Base-by-base conservation (phyloP, 2,888 invertebrate genomes). In the Lordiphosa andalusiaca region DNA sequence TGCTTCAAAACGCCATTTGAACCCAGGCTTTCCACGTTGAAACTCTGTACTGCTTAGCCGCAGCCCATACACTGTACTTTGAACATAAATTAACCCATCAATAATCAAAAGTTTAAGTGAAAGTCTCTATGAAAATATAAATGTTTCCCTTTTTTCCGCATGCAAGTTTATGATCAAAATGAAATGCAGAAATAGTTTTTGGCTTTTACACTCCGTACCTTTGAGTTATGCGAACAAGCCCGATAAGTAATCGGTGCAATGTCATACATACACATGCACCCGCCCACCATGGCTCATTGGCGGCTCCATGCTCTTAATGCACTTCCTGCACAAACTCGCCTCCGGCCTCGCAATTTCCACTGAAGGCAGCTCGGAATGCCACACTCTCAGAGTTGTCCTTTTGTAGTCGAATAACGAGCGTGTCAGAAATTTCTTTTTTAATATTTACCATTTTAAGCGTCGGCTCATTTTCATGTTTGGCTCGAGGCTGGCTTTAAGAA, bases 261-360 rank as follows among this genome's bases (percentile, higher is more conserved):
- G 62, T 54, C 39, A 49, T 35, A 48, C 41, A 21, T 9, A 35
- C 41, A 54, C 42, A 44, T 46, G 37, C 51, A 54, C 35, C 35
- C 48, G 47, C 47, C 48, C 52, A 46, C 39, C 52, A 52, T 51
- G 44, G 57, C 48, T 47, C 46, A 51, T 64, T 51, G 57, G 57
- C 51, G 61, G 64, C 64, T 50, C 58, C 69, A 55, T 55, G 55
- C 62, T 58, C 41, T 75, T 75, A 69, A 72, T 75, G 75, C 73
- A 75, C 69, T 75, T 75, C 75, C 71, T 69, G 71, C 12, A 65
- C 65, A 72, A 46, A 50, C 52, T 40, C 13, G 56, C 64, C 44
- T 40, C 61, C 46, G 62, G 61, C 36, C 62, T 53, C 61, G 61
- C 62, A 53, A 61, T 44, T 33, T 55, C 48, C 55, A 56, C 62